Conservation (phyloP, 2,113 vertebrate species). For the Salvelinus sp. region DNA sequence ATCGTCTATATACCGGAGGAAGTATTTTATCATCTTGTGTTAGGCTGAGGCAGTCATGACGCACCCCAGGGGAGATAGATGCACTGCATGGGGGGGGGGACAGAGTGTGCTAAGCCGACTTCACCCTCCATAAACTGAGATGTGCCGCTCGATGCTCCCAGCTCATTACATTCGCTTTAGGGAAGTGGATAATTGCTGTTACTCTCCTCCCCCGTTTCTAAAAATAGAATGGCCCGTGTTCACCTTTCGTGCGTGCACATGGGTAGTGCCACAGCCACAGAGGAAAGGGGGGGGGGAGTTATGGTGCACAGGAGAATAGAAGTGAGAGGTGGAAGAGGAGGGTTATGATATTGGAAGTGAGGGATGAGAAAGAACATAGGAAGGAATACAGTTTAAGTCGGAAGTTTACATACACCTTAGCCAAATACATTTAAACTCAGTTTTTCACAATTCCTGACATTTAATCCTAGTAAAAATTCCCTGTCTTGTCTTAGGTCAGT, state of each 20-base stretch:
- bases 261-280: constrained; percentile 21
- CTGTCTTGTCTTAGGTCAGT: too few species aligned
- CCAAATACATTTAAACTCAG: too few species aligned
- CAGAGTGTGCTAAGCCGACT: too few species aligned
- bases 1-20: too few species aligned
- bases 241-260: constrained; percentile 43
- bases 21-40: too few species aligned
- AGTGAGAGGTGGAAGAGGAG: constrained; percentile 18
- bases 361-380: constrained; percentile 25
- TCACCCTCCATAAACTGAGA: not conserved
- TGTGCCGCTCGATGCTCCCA: constrained; percentile 32
- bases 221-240: constrained; percentile 60
- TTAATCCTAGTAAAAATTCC: too few species aligned
- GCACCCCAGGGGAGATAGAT: too few species aligned
- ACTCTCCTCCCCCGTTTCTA: constrained; percentile 47
- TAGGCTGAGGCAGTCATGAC: too few species aligned
- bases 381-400: constrained; percentile 28
- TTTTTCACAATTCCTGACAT: too few species aligned
- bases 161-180: constrained; percentile 50
- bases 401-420: constrained; percentile 40
- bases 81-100: too few species aligned
- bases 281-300: not conserved
- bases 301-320: too few species aligned
- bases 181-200: constrained; percentile 53
- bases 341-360: constrained; percentile 27